A percentile compares a stretch with the other conserved stretches of the same genome.
Evolutionary conservation across 92 coral and sea anemone genomes (phyloP).

Genomic region (Nematostella vectensis): DNA sequence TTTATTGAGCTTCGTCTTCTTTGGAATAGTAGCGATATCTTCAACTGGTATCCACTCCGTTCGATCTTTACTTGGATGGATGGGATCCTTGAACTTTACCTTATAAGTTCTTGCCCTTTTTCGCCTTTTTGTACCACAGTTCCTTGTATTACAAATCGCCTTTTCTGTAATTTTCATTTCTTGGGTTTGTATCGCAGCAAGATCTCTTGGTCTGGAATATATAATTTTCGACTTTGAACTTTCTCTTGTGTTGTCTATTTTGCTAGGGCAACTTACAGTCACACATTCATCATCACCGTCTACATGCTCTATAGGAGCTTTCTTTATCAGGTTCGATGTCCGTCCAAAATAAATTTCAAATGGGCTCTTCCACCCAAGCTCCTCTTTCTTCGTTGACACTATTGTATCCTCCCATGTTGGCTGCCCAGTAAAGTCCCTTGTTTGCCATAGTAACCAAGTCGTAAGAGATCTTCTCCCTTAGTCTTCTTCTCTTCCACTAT

Average conservation of each 20-base stretch:
- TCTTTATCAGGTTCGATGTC: neutral
- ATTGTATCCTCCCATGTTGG: constrained; percentile 13
- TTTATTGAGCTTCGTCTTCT: too few species aligned
- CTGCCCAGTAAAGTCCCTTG: constrained; percentile 35
- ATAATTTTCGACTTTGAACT: too few species aligned
- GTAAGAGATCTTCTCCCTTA: constrained; percentile 29
- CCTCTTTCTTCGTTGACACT: constrained; percentile 47
- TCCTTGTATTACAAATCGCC: neutral
- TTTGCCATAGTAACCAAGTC: constrained; percentile 20
- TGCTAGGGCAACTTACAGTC: neutral
- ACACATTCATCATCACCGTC: neutral
- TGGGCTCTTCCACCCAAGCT: constrained; percentile 18
- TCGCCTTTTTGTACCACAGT: neutral
- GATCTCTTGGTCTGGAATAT: too few species aligned
- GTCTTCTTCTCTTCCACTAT: constrained; percentile 27
- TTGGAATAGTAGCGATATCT: neutral
- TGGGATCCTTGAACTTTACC: neutral
- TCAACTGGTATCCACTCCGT: neutral
- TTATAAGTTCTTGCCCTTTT: neutral
- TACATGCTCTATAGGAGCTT: neutral
- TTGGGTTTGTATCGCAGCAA: too few species aligned
- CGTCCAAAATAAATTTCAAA: constrained; percentile 21
- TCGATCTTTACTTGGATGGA: too few species aligned
- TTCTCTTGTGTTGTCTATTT: too few species aligned
- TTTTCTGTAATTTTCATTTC: too few species aligned